Evolutionary conservation across 2,888 invertebrate genomes (phyloP).

Genomic region (Agonopterix alstromeriana): DNA sequence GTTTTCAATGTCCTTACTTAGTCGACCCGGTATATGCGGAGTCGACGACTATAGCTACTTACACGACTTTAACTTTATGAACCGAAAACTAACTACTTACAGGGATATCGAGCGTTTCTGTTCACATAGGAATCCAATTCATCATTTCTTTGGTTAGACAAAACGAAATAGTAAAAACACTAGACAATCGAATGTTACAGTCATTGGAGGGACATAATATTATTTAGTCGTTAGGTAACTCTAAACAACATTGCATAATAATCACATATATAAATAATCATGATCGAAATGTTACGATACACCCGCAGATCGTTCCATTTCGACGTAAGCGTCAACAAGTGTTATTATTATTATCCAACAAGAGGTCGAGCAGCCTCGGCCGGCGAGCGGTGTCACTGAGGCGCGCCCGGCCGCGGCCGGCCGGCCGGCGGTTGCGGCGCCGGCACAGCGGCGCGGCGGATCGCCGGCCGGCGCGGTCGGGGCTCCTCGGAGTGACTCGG

Average conservation of each 20-base stretch:
- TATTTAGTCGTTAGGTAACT: conserved; percentile 68
- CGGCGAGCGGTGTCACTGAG: conserved; percentile 9
- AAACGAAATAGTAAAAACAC: conserved; percentile 68
- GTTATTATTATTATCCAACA: conserved; percentile 55
- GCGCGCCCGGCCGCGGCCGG: conserved; percentile 9
- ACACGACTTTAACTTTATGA: conserved; percentile 65
- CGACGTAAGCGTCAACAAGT: conserved; percentile 73
- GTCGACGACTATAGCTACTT: conserved; percentile 67
- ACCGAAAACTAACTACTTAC: conserved; percentile 71
- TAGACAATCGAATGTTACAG: conserved; percentile 67
- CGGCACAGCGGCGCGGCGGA: conserved; percentile 10
- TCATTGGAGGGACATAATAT: conserved; percentile 71
- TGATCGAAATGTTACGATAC: conserved; percentile 65
- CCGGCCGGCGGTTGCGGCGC: conserved; percentile 12
- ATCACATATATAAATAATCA: conserved; percentile 70
- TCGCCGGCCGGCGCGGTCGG: conserved; percentile 20
- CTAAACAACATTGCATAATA: conserved; percentile 72
- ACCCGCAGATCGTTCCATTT: conserved; percentile 56
- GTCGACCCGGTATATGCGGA: conserved; percentile 60
- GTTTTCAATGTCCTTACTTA: conserved; percentile 76
- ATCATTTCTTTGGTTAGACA: conserved; percentile 69
- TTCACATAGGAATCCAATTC: conserved; percentile 54
- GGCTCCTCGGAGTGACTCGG: not conserved
- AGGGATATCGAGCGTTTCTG: conserved; percentile 59
- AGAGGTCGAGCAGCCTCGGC: conserved; percentile 19